phyloP scores from a whole-genome alignment of 2,797 vertebrate genomes.

The Oreortyx pictus region DNA sequence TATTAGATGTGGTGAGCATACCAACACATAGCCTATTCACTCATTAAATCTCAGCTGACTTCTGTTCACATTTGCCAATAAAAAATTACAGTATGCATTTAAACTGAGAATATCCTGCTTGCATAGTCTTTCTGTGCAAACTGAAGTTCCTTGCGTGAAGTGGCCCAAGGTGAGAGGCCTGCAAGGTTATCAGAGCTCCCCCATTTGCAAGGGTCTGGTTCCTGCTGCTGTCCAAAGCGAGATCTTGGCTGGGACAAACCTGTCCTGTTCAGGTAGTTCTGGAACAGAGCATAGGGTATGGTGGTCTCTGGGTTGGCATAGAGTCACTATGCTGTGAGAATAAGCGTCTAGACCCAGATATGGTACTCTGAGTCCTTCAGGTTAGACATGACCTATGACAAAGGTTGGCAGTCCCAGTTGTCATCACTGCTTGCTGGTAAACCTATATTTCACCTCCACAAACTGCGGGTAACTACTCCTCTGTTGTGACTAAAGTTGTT shows the following conservation, averaged over 20 bases:
- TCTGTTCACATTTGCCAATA: background rate
- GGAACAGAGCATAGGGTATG: background rate
- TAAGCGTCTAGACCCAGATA: background rate
- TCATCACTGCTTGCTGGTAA: background rate
- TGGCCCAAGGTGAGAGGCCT: background rate
- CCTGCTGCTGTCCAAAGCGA: background rate
- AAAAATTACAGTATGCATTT: background rate
- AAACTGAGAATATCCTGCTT: background rate
- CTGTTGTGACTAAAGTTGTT: background rate
- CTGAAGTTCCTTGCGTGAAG: background rate
- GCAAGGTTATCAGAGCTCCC: background rate
- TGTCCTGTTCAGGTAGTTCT: background rate
- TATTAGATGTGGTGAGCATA: background rate
- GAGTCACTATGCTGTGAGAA: background rate
- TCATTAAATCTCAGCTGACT: background rate
- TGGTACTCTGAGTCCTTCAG: background rate
- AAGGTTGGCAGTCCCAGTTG: background rate
- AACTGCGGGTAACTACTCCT: background rate
- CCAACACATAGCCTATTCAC: background rate
- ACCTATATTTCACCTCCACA: background rate
- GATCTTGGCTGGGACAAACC: background rate
- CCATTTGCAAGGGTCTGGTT: fast-evolving
- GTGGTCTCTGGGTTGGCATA: background rate
- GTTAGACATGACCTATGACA: background rate
- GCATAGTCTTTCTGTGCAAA: background rate